phyloP scores from a whole-genome alignment of 2,113 vertebrate species.

The Alectura lathami region DNA sequence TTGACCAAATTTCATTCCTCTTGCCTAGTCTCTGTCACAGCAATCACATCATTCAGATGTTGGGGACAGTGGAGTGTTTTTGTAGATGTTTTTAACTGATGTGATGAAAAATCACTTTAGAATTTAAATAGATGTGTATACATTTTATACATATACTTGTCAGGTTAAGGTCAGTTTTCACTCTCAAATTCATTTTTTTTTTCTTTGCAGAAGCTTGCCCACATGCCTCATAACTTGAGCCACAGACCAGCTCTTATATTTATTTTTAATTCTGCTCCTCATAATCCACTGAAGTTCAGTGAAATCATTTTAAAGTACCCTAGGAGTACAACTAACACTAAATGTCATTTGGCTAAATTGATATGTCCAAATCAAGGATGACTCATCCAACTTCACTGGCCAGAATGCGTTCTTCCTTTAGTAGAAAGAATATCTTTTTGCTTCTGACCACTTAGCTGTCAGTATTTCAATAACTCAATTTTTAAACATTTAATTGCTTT shows the following conservation, averaged over 20 bases:
- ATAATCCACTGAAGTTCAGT: conserved; percentile 32
- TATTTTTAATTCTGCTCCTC: not conserved
- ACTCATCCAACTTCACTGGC: conserved; percentile 11
- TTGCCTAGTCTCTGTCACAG: rapidly evolving
- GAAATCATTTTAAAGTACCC: not conserved
- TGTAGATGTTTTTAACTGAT: not conserved
- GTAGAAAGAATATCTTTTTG: not conserved
- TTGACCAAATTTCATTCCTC: not conserved
- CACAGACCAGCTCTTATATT: not conserved
- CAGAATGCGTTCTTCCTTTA: not conserved
- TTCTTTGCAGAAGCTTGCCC: not conserved
- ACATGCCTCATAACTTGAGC: not conserved
- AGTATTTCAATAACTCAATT: not conserved
- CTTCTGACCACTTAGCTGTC: conserved; percentile 21
- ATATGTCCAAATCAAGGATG: not conserved
- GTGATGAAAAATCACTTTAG: not conserved
- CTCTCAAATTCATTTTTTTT: not conserved
- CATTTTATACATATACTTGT: too few relatives aligned
- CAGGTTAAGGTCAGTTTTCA: not conserved
- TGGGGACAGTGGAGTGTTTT: not conserved
- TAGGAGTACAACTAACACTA: conserved; percentile 15
- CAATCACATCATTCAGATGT: not conserved
- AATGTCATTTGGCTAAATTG: conserved; percentile 46
- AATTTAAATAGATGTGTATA: not conserved
- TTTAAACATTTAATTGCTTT: not conserved